These are phyloP conservation scores for Platysternon megacephalum DNA, from an alignment of 2,113 vertebrate species.

Conservation along the genomic window DNA sequence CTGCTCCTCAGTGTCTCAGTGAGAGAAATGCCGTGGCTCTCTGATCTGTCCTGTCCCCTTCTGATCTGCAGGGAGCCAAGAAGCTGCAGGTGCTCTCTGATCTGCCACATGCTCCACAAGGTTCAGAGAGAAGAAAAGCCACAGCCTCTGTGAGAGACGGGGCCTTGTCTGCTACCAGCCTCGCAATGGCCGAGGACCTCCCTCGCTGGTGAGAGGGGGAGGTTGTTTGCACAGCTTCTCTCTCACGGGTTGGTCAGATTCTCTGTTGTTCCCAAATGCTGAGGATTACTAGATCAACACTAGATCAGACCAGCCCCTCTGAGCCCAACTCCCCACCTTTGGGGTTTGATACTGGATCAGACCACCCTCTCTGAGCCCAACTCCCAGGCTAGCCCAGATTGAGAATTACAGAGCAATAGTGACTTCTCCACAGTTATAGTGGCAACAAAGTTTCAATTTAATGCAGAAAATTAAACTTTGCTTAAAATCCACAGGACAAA, in stretches of 20 bases:
- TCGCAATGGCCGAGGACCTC: not conserved
- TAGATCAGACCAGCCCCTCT: not conserved
- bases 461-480: no score
- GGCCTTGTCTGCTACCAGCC: not conserved
- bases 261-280: not conserved
- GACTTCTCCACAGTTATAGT: not conserved
- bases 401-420: not conserved
- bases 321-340: not conserved
- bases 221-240: not conserved
- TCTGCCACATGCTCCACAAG: not conserved
- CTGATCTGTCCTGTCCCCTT: not conserved
- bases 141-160: not conserved
- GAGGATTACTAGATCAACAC: no score
- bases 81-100: not conserved
- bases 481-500: not conserved
- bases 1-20: not conserved
- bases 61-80: not conserved
- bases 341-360: no score
- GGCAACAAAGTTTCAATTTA: not conserved
- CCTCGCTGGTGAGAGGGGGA: not conserved
- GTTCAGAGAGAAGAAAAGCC: not conserved
- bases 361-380: no score
- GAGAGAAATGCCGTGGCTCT: not conserved
- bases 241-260: not conserved
- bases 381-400: not conserved